A percentile compares a stretch with the other conserved stretches of the same genome.
These are phyloP conservation scores for Mellilla xanthometata DNA, from an alignment of 2,888 invertebrate species.

Conservation along the genomic window DNA sequence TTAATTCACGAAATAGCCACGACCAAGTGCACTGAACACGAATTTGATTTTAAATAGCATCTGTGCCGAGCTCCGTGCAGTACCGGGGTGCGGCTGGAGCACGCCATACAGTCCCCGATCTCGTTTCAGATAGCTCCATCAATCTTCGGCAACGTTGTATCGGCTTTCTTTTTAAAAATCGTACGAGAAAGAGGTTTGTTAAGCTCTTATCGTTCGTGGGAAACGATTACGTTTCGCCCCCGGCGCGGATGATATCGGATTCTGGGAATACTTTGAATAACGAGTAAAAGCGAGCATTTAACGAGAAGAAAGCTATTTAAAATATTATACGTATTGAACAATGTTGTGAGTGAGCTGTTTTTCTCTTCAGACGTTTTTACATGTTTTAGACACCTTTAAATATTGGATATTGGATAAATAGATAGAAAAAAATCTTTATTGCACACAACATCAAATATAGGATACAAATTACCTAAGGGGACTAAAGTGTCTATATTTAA, in stretches of 20 bases:
- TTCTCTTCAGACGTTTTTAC: no score
- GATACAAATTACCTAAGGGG: no score
- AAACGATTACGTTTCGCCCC: constrained; percentile 39
- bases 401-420: no score
- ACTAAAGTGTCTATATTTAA: no score
- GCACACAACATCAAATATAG: no score
- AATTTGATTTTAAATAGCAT: constrained; percentile 55
- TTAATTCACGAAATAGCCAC: constrained; percentile 28
- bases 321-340: background rate
- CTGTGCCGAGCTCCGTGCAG: constrained; percentile 44
- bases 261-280: constrained; percentile 33
- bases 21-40: constrained; percentile 34
- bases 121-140: constrained; percentile 73
- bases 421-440: no score
- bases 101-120: constrained; percentile 58
- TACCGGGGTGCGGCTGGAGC: constrained; percentile 37
- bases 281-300: constrained; percentile 23
- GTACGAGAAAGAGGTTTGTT: constrained; percentile 44
- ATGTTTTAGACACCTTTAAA: no score
- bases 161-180: constrained; percentile 53
- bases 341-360: no score
- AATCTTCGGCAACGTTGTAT: constrained; percentile 71
- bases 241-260: constrained; percentile 31
- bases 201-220: constrained; percentile 44
- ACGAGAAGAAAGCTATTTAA: background rate